A percentile compares a stretch with the other conserved stretches of the same genome.
Conservation (phyloP, 2,888 invertebrate genomes). For the Epistrophe eligans region DNA sequence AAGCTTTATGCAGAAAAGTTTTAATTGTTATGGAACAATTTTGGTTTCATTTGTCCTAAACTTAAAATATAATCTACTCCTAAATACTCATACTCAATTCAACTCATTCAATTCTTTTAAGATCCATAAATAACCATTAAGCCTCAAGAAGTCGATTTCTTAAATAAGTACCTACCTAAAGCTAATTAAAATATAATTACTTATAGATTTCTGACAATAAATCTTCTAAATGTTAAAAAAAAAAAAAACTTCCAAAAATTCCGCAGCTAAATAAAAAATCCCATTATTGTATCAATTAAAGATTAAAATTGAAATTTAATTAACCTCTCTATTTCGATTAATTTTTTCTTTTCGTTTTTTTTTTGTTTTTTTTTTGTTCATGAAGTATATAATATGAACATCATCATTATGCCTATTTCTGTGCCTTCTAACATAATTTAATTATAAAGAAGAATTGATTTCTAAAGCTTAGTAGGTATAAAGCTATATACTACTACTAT, state of each 20-base stretch:
- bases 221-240: not conserved
- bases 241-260: not conserved
- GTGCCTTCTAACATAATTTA: conserved; percentile 39
- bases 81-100: too few relatives aligned
- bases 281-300: not conserved
- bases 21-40: too few relatives aligned
- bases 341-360: conserved; percentile 15
- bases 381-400: not conserved
- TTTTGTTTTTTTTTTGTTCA: not conserved
- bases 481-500: too few relatives aligned
- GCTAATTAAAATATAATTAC: conserved; percentile 7
- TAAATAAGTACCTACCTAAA: not conserved
- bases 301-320: conserved; percentile 25
- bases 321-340: conserved; percentile 28
- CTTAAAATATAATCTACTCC: too few relatives aligned
- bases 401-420: not conserved
- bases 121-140: not conserved
- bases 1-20: too few relatives aligned
- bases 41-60: too few relatives aligned
- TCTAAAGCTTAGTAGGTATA: conserved; percentile 23
- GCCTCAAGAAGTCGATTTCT: not conserved
- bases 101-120: too few relatives aligned
- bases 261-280: not conserved
- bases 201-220: not conserved
- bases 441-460: conserved; percentile 64